phyloP scores from a whole-genome alignment of 2,113 vertebrate genomes.

The Cavia porcellus region DNA sequence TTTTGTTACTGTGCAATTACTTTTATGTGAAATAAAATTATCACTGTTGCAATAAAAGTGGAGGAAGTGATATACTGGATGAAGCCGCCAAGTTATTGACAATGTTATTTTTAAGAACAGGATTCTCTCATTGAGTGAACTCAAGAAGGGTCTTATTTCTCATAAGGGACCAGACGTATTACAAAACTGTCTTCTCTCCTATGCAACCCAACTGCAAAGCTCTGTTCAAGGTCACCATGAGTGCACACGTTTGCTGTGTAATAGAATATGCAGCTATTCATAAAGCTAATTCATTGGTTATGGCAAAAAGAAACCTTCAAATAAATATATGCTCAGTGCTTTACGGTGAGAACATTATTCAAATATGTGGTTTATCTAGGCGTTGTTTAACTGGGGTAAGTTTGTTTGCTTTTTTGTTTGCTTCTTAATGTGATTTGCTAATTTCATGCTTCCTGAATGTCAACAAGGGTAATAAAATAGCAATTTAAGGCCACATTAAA shows the following conservation, averaged over 20 bases:
- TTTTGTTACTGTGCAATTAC: background rate
- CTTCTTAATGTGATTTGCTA: constrained; percentile 86
- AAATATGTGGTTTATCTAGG: constrained; percentile 44
- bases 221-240: constrained; percentile 42
- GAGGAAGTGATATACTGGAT: background rate
- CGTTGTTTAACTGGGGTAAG: constrained; percentile 79
- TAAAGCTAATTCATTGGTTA: constrained; percentile 60
- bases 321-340: constrained; percentile 72
- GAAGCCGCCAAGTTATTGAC: background rate
- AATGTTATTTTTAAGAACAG: constrained; percentile 17
- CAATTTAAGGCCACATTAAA: constrained; percentile 89
- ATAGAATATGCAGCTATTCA: constrained; percentile 72
- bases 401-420: constrained; percentile 72
- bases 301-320: constrained; percentile 61
- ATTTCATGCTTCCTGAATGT: constrained; percentile 88
- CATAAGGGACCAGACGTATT: constrained; percentile 38
- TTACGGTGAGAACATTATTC: constrained; percentile 79
- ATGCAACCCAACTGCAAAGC: constrained; percentile 46
- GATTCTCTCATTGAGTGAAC: constrained; percentile 45
- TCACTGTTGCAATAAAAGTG: background rate
- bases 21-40: constrained; percentile 48
- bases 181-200: constrained; percentile 35
- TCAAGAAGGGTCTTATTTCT: constrained; percentile 69
- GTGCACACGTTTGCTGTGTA: constrained; percentile 8
- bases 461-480: constrained; percentile 88